Evolutionary conservation across 92 coral and sea anemone genomes (phyloP).

Genomic region (Paragorgia papillata): DNA sequence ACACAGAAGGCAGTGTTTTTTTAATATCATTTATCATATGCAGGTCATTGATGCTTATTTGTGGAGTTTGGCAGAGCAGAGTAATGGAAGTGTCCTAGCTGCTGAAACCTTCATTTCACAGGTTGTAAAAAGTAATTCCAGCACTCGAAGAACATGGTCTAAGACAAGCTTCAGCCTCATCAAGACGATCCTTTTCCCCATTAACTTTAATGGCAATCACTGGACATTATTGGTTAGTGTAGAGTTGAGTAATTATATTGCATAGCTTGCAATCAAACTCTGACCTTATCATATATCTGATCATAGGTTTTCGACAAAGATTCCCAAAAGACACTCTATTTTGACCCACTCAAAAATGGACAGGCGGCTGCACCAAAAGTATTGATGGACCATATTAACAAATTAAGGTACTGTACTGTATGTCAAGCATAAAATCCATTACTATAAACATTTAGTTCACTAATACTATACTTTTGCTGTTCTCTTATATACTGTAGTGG

Average conservation of each 20-base stretch:
- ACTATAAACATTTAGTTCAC: background rate
- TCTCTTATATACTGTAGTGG: background rate
- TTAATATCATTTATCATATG: background rate
- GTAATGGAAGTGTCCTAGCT: slow-evolving; percentile 41
- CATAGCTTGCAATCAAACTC: no score
- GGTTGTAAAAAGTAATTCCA: slow-evolving; percentile 44
- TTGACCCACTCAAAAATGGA: slow-evolving; percentile 10
- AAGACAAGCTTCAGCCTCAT: slow-evolving; percentile 34
- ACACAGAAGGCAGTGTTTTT: no score
- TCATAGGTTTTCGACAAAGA: background rate
- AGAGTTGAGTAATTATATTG: slow-evolving; percentile 54
- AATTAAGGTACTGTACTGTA: no score
- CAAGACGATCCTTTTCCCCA: slow-evolving; percentile 46
- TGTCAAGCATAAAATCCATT: slow-evolving; percentile 1
- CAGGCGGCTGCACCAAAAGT: slow-evolving; percentile 17
- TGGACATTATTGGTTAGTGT: no score
- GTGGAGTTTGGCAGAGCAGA: no score
- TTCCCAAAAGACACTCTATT: slow-evolving; percentile 18
- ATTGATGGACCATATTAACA: no score
- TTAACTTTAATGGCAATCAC: no score
- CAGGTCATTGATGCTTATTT: no score
- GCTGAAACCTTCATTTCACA: slow-evolving; percentile 59
- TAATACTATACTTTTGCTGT: background rate
- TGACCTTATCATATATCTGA: no score
- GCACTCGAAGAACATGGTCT: slow-evolving; percentile 56